These are phyloP conservation scores for Cheilosia scutellata DNA, from an alignment of 2,888 invertebrate genomes.

Conservation along the genomic window DNA sequence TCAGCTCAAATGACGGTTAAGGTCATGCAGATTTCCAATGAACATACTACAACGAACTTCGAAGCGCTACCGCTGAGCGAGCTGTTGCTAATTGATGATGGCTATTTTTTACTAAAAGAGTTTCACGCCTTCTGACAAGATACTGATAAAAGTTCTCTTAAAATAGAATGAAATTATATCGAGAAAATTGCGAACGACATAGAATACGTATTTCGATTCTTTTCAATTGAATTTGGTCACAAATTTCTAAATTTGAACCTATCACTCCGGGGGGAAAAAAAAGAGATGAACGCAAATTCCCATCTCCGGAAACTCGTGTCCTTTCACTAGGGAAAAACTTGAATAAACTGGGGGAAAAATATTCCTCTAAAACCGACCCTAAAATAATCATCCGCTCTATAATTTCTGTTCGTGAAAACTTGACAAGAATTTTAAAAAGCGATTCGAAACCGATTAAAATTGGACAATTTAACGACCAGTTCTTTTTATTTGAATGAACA, in stretches of 20 bases:
- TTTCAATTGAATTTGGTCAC: slow-evolving; percentile 36
- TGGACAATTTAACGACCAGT: slow-evolving; percentile 38
- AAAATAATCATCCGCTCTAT: slow-evolving; percentile 32
- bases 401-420: slow-evolving; percentile 46
- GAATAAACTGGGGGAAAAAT: slow-evolving; percentile 31
- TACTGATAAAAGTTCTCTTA: slow-evolving; percentile 23
- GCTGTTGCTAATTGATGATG: slow-evolving; percentile 64
- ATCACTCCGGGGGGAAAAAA: slow-evolving; percentile 38
- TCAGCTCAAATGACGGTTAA: slow-evolving; percentile 63
- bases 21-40: slow-evolving; percentile 63
- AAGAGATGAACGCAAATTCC: slow-evolving; percentile 53
- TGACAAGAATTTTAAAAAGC: slow-evolving; percentile 53
- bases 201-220: slow-evolving; percentile 18
- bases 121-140: slow-evolving; percentile 58
- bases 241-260: slow-evolving; percentile 55
- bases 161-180: slow-evolving; percentile 27
- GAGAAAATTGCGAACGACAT: slow-evolving; percentile 46
- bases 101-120: slow-evolving; percentile 62
- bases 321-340: slow-evolving; percentile 41
- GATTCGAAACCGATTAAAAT: slow-evolving; percentile 51
- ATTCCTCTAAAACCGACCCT: slow-evolving; percentile 8
- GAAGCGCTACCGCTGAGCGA: slow-evolving; percentile 27
- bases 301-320: slow-evolving; percentile 60
- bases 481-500: slow-evolving; percentile 23
- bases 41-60: slow-evolving; percentile 22